These are phyloP conservation scores for Drosophila falleni DNA, from an alignment of 2,888 invertebrate genomes.

Conservation along the genomic window DNA sequence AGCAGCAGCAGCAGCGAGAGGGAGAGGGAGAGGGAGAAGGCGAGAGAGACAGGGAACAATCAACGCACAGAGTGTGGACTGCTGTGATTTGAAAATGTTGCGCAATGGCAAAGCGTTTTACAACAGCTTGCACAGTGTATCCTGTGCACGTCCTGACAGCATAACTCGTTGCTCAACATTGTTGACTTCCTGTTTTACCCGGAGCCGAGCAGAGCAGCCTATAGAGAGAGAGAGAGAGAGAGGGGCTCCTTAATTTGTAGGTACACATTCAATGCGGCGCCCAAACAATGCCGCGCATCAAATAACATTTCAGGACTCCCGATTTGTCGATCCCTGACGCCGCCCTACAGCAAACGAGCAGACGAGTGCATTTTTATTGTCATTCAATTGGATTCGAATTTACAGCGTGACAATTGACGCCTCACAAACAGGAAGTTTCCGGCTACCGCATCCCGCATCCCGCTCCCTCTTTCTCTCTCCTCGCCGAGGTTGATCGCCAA, in stretches of 20 bases:
- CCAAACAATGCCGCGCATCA: constrained; percentile 76
- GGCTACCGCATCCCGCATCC: constrained; percentile 2
- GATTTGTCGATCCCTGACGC: constrained; percentile 46
- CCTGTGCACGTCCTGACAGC: constrained; percentile 81
- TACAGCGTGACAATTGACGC: constrained; percentile 77
- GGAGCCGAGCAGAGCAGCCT: constrained; percentile 29
- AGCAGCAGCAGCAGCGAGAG: constrained; percentile 38
- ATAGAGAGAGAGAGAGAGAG: constrained; percentile 24
- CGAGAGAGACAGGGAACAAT: constrained; percentile 39
- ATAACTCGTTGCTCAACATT: constrained; percentile 61
- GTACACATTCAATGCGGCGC: constrained; percentile 60
- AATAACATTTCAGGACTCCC: constrained; percentile 71
- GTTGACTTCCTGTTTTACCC: constrained; percentile 75
- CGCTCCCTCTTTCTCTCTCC: constrained; percentile 16
- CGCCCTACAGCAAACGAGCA: constrained; percentile 32
- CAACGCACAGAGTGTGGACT: constrained; percentile 32
- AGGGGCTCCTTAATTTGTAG: constrained; percentile 72
- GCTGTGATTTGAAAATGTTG: constrained; percentile 64
- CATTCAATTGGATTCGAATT: constrained; percentile 83
- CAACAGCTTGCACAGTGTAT: constrained; percentile 81
- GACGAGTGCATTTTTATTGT: constrained; percentile 80
- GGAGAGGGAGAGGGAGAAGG: neutral
- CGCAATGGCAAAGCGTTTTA: constrained; percentile 74
- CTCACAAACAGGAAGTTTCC: constrained; percentile 73
- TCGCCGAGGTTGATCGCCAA: constrained; percentile 35